Percentiles rank a stretch among this genome's conserved stretches.
phyloP scores from a whole-genome alignment of 2,797 vertebrate species.

The Myotis vivesi region DNA sequence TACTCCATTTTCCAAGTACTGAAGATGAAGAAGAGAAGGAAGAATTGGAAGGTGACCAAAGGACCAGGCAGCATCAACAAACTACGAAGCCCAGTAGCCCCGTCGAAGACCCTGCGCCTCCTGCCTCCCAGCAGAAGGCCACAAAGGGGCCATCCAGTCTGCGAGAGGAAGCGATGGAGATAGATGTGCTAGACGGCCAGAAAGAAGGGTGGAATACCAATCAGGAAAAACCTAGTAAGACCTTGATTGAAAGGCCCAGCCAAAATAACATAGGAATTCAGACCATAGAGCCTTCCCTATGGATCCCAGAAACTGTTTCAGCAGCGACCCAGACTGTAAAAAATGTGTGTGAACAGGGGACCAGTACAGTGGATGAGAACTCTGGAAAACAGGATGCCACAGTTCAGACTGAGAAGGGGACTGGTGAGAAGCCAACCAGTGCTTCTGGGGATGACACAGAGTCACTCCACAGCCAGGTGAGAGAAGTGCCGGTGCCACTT shows the following conservation, averaged over 20 bases:
- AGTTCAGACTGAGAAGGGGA: conserved; percentile 79
- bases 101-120: conserved; percentile 53
- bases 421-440: conserved; percentile 67
- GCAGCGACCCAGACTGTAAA: conserved; percentile 83
- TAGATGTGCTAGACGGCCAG: conserved; percentile 42
- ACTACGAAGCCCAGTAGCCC: conserved; percentile 77
- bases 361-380: conserved; percentile 76
- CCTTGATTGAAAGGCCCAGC: conserved; percentile 58
- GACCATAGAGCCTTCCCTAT: conserved; percentile 66
- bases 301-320: conserved; percentile 73
- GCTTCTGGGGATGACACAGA: conserved; percentile 79
- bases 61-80: conserved; percentile 64
- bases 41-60: conserved; percentile 61
- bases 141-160: conserved; percentile 32
- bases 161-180: conserved; percentile 72
- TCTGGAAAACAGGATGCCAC: conserved; percentile 76
- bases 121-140: conserved; percentile 53
- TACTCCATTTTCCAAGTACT: conserved; percentile 82
- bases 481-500: background rate
- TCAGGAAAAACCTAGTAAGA: conserved; percentile 62
- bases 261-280: conserved; percentile 81
- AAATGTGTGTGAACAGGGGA: conserved; percentile 79
- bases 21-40: conserved; percentile 78
- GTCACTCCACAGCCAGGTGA: conserved; percentile 86
- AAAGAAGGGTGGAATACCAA: conserved; percentile 55